These are phyloP conservation scores for Drosophila albomicans DNA, from an alignment of 1,140 invertebrate species.

Conservation along the genomic window DNA sequence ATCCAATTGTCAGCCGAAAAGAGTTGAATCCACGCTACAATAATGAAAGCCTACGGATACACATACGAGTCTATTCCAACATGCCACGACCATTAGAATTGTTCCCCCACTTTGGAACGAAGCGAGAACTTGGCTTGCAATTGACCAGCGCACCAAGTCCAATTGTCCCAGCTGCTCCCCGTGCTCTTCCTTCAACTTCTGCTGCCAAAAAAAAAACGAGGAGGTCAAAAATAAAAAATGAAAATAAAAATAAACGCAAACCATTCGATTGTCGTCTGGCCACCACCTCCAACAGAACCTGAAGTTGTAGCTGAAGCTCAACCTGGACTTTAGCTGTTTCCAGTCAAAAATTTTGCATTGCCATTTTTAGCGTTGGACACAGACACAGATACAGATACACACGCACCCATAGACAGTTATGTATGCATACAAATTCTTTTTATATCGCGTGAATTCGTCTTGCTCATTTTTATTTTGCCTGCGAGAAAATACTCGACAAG, in stretches of 20 bases:
- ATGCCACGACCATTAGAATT: slow-evolving; percentile 29
- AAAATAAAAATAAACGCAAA: slow-evolving; percentile 40
- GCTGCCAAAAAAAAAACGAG: slow-evolving; percentile 8
- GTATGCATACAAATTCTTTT: slow-evolving; percentile 55
- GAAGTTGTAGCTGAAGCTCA: not conserved
- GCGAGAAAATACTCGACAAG: not conserved
- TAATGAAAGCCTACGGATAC: slow-evolving; percentile 26
- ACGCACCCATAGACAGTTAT: slow-evolving; percentile 4
- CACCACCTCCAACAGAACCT: slow-evolving; percentile 14
- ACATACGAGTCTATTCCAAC: not conserved
- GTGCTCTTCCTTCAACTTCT: not conserved
- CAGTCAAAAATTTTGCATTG: slow-evolving; percentile 68
- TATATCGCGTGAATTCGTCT: slow-evolving; percentile 78
- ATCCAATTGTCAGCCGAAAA: slow-evolving; percentile 34
- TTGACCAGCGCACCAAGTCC: slow-evolving; percentile 74
- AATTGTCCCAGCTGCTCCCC: slow-evolving; percentile 51
- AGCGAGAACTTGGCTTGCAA: slow-evolving; percentile 75
- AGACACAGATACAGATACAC: slow-evolving; percentile 20
- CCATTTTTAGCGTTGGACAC: slow-evolving; percentile 74
- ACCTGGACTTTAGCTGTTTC: slow-evolving; percentile 39
- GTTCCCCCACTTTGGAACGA: slow-evolving; percentile 12
- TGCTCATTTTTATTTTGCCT: slow-evolving; percentile 64
- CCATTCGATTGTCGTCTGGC: slow-evolving; percentile 75
- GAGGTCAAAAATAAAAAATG: slow-evolving; percentile 5
- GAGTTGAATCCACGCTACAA: slow-evolving; percentile 20